Base-by-base conservation (phyloP, 2,113 vertebrate genomes). In the Gasterosteus aculeatus region DNA sequence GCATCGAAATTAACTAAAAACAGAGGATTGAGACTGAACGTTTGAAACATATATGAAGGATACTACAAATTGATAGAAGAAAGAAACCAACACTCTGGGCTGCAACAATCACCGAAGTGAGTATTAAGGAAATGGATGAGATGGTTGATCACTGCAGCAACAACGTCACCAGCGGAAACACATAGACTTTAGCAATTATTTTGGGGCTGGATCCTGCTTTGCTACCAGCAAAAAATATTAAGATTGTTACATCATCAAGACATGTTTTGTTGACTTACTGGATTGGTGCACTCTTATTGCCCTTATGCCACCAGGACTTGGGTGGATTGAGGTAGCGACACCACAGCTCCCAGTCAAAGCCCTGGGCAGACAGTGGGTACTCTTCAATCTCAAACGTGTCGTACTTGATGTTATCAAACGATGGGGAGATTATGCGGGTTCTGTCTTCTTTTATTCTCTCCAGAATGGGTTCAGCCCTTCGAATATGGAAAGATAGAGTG, bases 311-410 rank as follows among this genome's bases (percentile, higher is more conserved):
- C 97, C 98, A 99, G 19, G 95, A 95, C 75, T 97, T 98, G 7
- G 97, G 97, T 15, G 98, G 98, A 85, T 98, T 98, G 87, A 99
- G 94, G 70, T 99, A 99, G 15, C 97, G 95, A 84, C 98, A 99
- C 98, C 98, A 99, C 67, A 99, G 92, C 86, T 99, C 96, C 98
- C 98, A 99, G 93, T 99, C 97, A 67, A 99, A 99, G 19, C 97
- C 97, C 83, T 99, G 98, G 0, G 97, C 97, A 0, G 97, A 97
- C 60, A 99, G 93, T 0, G 97, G 97, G 79, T 99, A 99, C 84
- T 98, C 97, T 84, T 99, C 96, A 78, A 99, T 96, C 92, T 99
- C 97, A 90, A 99, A 99, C 31, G 95, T 98, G 89, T 99, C 98
- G 16, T 98, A 99, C 78, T 99, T 98, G 87, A 99, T 99, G 90